Percentiles rank a stretch among this genome's conserved stretches.
Evolutionary conservation across 2,113 vertebrate species (phyloP).

Genomic region (Passer domesticus): DNA sequence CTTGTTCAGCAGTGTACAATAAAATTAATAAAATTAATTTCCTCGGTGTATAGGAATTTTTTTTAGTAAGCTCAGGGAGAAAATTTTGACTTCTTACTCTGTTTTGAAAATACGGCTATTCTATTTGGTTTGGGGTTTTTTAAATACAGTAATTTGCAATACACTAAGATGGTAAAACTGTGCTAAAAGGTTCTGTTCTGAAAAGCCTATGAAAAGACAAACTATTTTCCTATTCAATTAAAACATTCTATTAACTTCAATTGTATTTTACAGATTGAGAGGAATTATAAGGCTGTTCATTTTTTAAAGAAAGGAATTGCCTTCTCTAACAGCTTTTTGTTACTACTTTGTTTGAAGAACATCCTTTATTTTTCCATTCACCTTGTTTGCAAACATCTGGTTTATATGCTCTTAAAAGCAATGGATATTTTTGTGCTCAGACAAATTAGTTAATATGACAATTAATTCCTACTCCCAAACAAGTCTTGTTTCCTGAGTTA

Average conservation of each 20-base stretch:
- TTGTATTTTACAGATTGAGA: background rate
- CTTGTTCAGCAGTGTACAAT: background rate
- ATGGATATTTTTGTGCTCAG: background rate
- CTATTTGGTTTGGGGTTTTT: background rate
- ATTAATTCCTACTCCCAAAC: background rate
- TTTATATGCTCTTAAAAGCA: slow-evolving; percentile 12
- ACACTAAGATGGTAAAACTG: background rate
- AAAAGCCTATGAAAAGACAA: background rate
- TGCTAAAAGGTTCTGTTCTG: background rate
- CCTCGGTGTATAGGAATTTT: background rate
- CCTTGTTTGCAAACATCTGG: background rate
- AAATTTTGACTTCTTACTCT: background rate
- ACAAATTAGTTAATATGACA: slow-evolving; percentile 13
- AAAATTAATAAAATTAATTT: background rate
- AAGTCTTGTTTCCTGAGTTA: background rate
- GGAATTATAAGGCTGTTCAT: background rate
- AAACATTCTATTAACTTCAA: background rate
- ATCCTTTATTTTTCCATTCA: background rate
- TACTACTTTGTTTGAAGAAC: background rate
- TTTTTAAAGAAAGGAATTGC: background rate
- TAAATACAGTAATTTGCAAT: background rate
- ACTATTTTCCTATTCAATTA: background rate
- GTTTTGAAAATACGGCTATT: background rate
- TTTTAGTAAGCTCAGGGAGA: background rate
- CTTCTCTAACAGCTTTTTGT: background rate